These are phyloP conservation scores for Rhineura floridana DNA, from an alignment of 2,113 vertebrate genomes.

Conservation along the genomic window DNA sequence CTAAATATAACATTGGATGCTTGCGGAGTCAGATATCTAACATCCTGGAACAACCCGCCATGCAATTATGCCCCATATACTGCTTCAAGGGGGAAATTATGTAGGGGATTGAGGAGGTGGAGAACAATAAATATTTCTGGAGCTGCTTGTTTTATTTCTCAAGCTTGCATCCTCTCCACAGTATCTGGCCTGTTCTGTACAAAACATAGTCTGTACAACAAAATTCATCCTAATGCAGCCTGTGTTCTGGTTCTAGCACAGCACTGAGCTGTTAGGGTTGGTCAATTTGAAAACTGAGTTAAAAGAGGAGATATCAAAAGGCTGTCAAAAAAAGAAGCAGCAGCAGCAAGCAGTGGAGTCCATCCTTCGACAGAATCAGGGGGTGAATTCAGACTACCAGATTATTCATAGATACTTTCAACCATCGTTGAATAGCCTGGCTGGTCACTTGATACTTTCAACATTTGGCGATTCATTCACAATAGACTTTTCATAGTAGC, in stretches of 20 bases:
- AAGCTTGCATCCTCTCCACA: neutral
- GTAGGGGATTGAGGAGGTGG: neutral
- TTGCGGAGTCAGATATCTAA: neutral
- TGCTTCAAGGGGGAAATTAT: neutral
- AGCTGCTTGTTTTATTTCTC: neutral
- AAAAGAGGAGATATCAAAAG: neutral
- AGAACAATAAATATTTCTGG: accelerated
- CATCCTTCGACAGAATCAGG: neutral
- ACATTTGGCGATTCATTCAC: neutral
- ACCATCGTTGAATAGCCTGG: neutral
- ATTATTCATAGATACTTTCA: neutral
- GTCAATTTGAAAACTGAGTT: neutral
- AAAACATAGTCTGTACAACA: neutral
- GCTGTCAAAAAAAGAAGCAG: neutral
- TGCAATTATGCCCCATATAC: slow-evolving; percentile 11
- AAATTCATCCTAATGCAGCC: neutral
- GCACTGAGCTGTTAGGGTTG: neutral
- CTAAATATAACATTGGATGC: accelerated
- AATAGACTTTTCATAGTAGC: neutral
- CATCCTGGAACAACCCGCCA: slow-evolving; percentile 12
- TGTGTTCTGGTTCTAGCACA: neutral
- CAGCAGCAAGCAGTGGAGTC: too few relatives aligned
- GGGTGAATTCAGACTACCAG: neutral
- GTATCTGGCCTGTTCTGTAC: neutral
- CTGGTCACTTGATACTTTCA: neutral